These are phyloP conservation scores for Misgurnus mizolepis DNA, from an alignment of 2,113 vertebrate species.

Conservation along the genomic window DNA sequence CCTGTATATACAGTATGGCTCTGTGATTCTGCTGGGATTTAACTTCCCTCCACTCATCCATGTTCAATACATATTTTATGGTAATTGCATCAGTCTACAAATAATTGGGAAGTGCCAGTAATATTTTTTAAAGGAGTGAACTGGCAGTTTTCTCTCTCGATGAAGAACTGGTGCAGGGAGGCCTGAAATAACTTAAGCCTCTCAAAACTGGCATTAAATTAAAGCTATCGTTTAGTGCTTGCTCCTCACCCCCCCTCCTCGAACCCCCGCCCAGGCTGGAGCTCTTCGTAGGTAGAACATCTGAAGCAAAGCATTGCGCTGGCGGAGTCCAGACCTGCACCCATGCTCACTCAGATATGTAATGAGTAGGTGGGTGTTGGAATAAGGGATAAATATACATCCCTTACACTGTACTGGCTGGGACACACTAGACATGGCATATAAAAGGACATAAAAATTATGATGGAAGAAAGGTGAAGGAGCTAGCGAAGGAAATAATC, in stretches of 20 bases:
- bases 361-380: slow-evolving; percentile 44
- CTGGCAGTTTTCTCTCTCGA: slow-evolving; percentile 45
- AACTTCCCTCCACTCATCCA: slow-evolving; percentile 17
- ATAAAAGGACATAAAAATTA: neutral
- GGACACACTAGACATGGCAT: slow-evolving; percentile 33
- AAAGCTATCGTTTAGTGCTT: slow-evolving; percentile 56
- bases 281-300: slow-evolving; percentile 49
- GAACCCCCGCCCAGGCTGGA: slow-evolving; percentile 30
- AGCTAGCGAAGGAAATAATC: neutral
- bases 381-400: slow-evolving; percentile 31
- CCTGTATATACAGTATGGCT: slow-evolving; percentile 31
- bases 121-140: slow-evolving; percentile 50
- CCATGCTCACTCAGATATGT: slow-evolving; percentile 60
- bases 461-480: neutral
- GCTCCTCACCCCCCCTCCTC: slow-evolving; percentile 11
- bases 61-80: slow-evolving; percentile 58
- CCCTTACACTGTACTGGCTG: neutral
- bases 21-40: slow-evolving; percentile 42
- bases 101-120: slow-evolving; percentile 58
- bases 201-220: slow-evolving; percentile 61
- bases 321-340: slow-evolving; percentile 30
- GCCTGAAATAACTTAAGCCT: slow-evolving; percentile 63
- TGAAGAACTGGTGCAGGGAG: slow-evolving; percentile 55
- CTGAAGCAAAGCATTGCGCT: slow-evolving; percentile 49
- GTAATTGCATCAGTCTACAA: slow-evolving; percentile 56